Evolutionary conservation across 2,888 invertebrate species (phyloP), one percentile per base, ranked within the genome.

Genomic region (Hymenopus coronatus): DNA sequence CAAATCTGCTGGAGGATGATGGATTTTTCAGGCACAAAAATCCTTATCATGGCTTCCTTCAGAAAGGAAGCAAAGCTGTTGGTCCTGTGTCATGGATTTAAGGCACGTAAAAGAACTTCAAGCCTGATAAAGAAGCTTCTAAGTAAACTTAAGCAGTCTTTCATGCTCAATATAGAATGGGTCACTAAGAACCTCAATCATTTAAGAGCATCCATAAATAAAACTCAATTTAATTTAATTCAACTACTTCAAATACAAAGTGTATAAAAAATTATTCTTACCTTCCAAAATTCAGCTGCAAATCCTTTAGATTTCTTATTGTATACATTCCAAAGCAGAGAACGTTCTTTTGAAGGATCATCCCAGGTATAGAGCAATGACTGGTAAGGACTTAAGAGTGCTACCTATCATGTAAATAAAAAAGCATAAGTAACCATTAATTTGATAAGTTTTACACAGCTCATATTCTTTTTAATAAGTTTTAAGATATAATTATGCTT

Each of bases 301-400:
- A 96, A 96, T 88, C 97, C 97, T 90, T 95, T 95, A 70, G 96
- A 96, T 92, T 96, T 96, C 91, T 96, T 96, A 91, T 97, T 97
- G 92, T 97, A 97, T 25, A 97, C 96, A 92, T 97, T 97, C 97
- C 97, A 97, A 91, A 96, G 94, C 3, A 98, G 93, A 88, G 95
- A 95, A 90, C 97, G 94, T 25, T 96, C 95, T 88, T 96, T 95
- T 0, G 95, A 95, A 0, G 97, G 97, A 92, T 98, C 97, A 91
- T 97, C 97, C 97, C 97, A 98, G 0, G 97, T 97, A 92, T 97
- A 97, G 81, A 97, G 92, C 92, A 97, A 93, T 15, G 96, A 96
- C 92, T 97, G 96, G 91, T 95, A 96, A 0, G 97, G 97, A 91
- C 96, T 97, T 86, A 97, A 93, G 40, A 97, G 93, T 0, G 97